These are phyloP conservation scores for Epinephelus fuscoguttatus DNA, from an alignment of 2,113 vertebrate species.

Conservation along the genomic window DNA sequence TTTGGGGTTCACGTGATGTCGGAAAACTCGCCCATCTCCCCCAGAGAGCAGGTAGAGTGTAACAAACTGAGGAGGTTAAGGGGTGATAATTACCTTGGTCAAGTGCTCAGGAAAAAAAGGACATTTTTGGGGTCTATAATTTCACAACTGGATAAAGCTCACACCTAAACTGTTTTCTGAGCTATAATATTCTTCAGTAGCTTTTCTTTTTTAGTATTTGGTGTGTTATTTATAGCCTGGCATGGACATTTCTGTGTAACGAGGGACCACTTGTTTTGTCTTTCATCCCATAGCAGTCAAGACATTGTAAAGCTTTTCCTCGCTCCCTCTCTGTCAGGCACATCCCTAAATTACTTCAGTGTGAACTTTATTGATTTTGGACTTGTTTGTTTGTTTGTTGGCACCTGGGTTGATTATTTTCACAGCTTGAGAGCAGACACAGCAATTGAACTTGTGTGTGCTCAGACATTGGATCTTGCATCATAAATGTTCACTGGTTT, in stretches of 20 bases:
- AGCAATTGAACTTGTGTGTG: background rate
- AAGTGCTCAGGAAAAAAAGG: background rate
- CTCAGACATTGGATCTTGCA: background rate
- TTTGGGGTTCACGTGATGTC: no score
- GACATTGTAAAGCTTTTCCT: background rate
- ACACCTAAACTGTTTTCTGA: background rate
- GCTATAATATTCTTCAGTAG: background rate
- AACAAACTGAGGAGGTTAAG: no score
- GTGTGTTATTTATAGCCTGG: no score
- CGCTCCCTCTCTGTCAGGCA: no score
- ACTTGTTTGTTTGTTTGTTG: background rate
- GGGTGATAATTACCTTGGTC: no score
- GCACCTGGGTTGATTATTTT: constrained; percentile 14
- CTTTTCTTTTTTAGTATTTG: background rate
- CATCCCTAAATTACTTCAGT: background rate
- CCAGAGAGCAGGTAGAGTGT: no score
- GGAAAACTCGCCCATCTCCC: no score
- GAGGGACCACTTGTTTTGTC: background rate
- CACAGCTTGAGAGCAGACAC: constrained; percentile 5
- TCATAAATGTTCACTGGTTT: background rate
- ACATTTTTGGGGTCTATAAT: background rate
- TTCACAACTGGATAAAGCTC: background rate
- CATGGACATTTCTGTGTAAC: background rate
- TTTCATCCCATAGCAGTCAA: background rate
- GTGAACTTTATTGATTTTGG: constrained; percentile 13